These are phyloP conservation scores for Chlamydotis undulata DNA, from an alignment of 2,113 vertebrate species.

Conservation along the genomic window DNA sequence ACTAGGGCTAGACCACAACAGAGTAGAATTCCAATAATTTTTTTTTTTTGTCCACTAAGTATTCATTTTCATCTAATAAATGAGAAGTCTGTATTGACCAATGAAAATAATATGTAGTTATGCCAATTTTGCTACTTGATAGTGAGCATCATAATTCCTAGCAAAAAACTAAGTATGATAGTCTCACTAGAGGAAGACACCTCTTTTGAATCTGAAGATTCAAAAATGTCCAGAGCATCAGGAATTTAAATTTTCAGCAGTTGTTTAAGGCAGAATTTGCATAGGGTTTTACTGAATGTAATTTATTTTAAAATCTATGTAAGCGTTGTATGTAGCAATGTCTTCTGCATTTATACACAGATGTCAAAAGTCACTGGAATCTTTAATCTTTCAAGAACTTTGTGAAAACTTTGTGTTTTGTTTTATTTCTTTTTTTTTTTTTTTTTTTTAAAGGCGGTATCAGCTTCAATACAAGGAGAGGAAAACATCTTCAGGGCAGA, in stretches of 20 bases:
- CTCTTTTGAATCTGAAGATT: background rate
- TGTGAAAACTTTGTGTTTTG: background rate
- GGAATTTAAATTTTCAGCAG: background rate
- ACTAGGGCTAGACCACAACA: too few relatives aligned
- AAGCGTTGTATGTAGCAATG: background rate
- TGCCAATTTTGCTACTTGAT: background rate
- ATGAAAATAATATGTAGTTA: background rate
- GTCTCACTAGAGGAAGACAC: background rate
- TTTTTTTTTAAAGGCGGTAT: background rate
- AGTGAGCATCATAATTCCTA: background rate
- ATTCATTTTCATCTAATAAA: background rate
- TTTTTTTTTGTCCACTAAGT: background rate
- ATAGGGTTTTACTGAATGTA: background rate
- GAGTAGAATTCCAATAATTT: background rate
- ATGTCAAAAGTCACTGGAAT: background rate
- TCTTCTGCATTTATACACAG: background rate
- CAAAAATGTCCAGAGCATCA: background rate
- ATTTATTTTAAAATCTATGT: background rate
- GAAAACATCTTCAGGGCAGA: background rate
- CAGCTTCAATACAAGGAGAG: background rate
- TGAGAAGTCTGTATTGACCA: background rate
- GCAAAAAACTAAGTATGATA: background rate
- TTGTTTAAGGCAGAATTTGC: background rate
- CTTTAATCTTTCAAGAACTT: background rate
- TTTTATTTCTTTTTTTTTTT: background rate